Percentiles rank a stretch among this genome's conserved stretches.
Conservation (phyloP, 2,113 vertebrate genomes). For the Alethe diademata region DNA sequence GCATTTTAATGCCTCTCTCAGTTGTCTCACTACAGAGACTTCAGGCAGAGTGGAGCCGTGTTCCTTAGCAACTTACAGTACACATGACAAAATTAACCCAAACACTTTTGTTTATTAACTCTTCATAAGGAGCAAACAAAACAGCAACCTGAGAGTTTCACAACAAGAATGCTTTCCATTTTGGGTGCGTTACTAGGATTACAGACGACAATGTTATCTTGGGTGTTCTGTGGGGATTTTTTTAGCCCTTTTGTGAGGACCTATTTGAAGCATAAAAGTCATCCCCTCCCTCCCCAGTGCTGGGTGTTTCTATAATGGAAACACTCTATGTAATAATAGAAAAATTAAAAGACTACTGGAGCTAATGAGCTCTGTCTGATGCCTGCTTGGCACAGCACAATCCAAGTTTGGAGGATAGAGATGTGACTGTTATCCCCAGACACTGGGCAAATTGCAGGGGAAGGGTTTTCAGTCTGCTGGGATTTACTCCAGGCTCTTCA, state of each 20-base stretch:
- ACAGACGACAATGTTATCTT: constrained; percentile 32
- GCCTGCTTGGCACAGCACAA: not conserved
- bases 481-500: not conserved
- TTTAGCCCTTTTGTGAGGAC: constrained; percentile 28
- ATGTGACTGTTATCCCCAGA: not conserved
- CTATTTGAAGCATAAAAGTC: constrained; percentile 37
- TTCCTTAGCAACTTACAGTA: constrained; percentile 67
- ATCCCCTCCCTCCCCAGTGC: not conserved
- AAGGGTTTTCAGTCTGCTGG: not conserved
- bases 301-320: constrained; percentile 16
- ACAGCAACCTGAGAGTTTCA: constrained; percentile 44
- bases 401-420: not conserved
- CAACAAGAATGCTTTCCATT: constrained; percentile 34
- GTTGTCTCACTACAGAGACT: constrained; percentile 42
- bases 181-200: not conserved
- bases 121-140: constrained; percentile 56
- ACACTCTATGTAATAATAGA: constrained; percentile 4
- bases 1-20: constrained; percentile 25
- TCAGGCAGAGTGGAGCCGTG: constrained; percentile 67
- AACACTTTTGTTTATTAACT: constrained; percentile 67
- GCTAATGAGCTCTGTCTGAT: not conserved
- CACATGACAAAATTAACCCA: constrained; percentile 72
- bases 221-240: not conserved
- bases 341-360: not conserved
- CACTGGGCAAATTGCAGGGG: not conserved